Evolutionary conservation across 2,888 invertebrate genomes (phyloP).

Genomic region (Argynnis bischoffii): DNA sequence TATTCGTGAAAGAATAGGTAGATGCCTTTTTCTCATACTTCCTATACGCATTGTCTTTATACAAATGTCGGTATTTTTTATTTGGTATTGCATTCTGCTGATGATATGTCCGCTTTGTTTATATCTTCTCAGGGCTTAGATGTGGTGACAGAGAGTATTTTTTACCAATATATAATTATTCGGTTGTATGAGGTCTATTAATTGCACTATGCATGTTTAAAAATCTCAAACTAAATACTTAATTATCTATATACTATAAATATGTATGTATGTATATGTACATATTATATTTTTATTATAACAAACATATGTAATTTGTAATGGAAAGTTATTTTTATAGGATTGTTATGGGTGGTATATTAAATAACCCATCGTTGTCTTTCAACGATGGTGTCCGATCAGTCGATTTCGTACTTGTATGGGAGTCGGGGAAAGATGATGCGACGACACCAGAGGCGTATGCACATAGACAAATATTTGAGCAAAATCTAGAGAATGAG

Average conservation of each 20-base stretch:
- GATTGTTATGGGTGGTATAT: slow-evolving; percentile 68
- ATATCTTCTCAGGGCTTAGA: background rate
- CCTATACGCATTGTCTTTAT: slow-evolving; percentile 5
- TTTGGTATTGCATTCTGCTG: background rate
- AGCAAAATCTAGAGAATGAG: slow-evolving; percentile 87
- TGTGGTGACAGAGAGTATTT: slow-evolving; percentile 1
- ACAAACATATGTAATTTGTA: background rate
- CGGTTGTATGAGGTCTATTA: slow-evolving; percentile 9
- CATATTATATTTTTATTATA: background rate
- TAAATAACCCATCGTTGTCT: slow-evolving; percentile 81
- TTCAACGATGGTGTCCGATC: slow-evolving; percentile 87
- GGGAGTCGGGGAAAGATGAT: slow-evolving; percentile 84
- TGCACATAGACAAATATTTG: slow-evolving; percentile 84
- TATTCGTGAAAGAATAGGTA: too few species aligned
- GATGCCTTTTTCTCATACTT: background rate
- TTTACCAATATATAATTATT: background rate
- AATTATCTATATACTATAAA: background rate
- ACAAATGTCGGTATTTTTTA: background rate
- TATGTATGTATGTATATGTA: background rate
- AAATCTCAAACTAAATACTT: background rate
- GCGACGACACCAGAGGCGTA: slow-evolving; percentile 69
- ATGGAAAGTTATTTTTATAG: slow-evolving; percentile 47
- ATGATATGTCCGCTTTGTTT: slow-evolving; percentile 6
- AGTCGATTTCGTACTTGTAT: slow-evolving; percentile 90
- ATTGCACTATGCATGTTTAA: slow-evolving; percentile 15